Base-by-base conservation (phyloP, 2,797 vertebrate species). In the Bradypodion ventrale region DNA sequence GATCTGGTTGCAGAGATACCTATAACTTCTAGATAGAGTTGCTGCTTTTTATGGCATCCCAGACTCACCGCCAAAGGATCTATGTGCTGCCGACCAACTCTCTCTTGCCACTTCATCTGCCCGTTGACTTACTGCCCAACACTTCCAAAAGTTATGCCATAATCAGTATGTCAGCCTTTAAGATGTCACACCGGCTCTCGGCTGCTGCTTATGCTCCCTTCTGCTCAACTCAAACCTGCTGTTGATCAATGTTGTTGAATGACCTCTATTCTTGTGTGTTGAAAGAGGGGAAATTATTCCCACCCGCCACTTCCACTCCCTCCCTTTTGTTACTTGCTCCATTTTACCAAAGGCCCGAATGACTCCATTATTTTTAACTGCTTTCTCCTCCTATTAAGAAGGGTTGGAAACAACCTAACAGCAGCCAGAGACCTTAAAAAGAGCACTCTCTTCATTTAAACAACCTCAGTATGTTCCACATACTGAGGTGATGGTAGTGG, bases 361-460 rank as follows among this genome's bases (percentile, higher is more conserved):
- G 59, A 49, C 80, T 82, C 56, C 56, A 74, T 82, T 82, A 82
- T 49, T 82, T 74, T 74, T 74, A 74, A 82, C 40, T 2, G 59
- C 59, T 63, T 82, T 82, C 80, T 74, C 35, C 70, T 46, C 80
- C 59, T 35, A 63, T 82, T 75, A 74, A 75, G 70, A 19, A 75
- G 42, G 80, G 70, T 59, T 37, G 70, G 37, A 46, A 82, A 63
- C 74, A 40, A 74, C 56, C 40, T 5, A 12, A 56, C 59, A 27
- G 42, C 40, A 35, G 56, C 56, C 70, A 35, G 56, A 56, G 13
- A 63, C 56, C n/a, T 42, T 56, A 56, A 81, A 81, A 62, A 60
- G 40, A 81, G 80, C 9, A 5, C 42, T 21, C 27, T 35, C 59
- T 42, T 23, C 69, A 46, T 60, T 74, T 74, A 63, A 74, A 49